Base-by-base conservation (phyloP, 2,113 vertebrate species). In the Monopterus albus region DNA sequence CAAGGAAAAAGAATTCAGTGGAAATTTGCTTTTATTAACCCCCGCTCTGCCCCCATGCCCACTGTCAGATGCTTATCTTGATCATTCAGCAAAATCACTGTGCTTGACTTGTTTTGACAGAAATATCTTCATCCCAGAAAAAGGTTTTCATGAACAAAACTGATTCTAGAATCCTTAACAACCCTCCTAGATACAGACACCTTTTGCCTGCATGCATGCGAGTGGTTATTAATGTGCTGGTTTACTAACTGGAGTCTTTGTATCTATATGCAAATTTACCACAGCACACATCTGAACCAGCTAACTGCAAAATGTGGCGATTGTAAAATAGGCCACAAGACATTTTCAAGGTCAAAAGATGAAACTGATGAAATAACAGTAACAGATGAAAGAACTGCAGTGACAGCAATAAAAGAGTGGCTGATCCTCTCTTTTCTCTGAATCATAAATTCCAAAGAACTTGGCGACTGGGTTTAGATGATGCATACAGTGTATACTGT, bases 11-110 rank as follows among this genome's bases (percentile, higher is more conserved):
- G 0, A 23, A 0, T 60, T 76, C 23, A 39, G n/a, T 23, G 59
- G 65, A 65, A 69, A 52, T 63, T 36, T 39, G 15, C 47, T n/a
- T n/a, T n/a, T n/a, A n/a, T 69, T 28, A 42, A 8, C 31, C 43
- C 8, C 29, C 25, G 21, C 14, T 14, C 29, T 18, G 10, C 18
- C 26, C 59, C 20, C 11, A 7, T 25, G 15, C 39, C 46, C 18
- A 1, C 17, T 23, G 36, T 58, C 38, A 58, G 52, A 56, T 66
- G 17, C 38, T 65, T 66, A 45, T 81, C 58, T 45, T 1, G 0
- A 66, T 74, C 21, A 13, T 21, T 56, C 36, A 45, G 15, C 17
- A 7, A 20, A 71, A 65, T 65, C 9, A 21, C 15, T 45, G 28
- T 36, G 23, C 6, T 49, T 2, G 4, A 72, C 9, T 18, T 51